phyloP scores from a whole-genome alignment of 1,140 invertebrate species.

The Anastrepha ludens region DNA sequence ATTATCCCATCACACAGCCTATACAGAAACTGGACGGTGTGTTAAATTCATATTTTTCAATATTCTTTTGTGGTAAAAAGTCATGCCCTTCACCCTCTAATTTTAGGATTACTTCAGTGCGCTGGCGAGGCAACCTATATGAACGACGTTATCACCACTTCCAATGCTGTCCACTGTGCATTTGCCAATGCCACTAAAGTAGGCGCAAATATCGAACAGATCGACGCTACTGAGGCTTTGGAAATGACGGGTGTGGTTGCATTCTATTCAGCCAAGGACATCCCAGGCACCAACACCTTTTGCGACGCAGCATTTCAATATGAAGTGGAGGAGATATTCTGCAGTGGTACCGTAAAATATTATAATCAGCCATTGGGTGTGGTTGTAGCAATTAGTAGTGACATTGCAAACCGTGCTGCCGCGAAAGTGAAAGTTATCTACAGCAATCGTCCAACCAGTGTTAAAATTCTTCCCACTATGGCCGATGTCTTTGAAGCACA shows the following conservation, averaged over 20 bases:
- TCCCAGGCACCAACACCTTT: conserved; percentile 83
- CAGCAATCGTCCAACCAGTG: conserved; percentile 35
- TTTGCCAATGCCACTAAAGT: conserved; percentile 79
- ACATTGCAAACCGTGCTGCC: conserved; percentile 79
- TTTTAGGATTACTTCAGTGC: conserved; percentile 78
- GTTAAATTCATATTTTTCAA: background rate
- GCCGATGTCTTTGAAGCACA: conserved; percentile 77
- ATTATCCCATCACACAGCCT: conserved; percentile 87
- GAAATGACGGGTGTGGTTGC: conserved; percentile 82
- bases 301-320: conserved; percentile 67
- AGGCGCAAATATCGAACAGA: conserved; percentile 77
- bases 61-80: background rate
- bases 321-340: conserved; percentile 75
- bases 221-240: conserved; percentile 79
- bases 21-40: conserved; percentile 84
- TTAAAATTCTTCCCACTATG: conserved; percentile 76
- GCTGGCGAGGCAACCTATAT: conserved; percentile 83
- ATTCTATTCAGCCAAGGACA: conserved; percentile 83
- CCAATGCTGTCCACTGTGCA: conserved; percentile 79
- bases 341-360: conserved; percentile 76
- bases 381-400: conserved; percentile 79
- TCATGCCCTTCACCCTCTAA: background rate
- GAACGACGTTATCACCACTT: conserved; percentile 78
- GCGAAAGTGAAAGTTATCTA: conserved; percentile 81
- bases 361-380: conserved; percentile 85